These are phyloP conservation scores for Timema cristinae DNA, from an alignment of 2,888 invertebrate species.

Conservation along the genomic window DNA sequence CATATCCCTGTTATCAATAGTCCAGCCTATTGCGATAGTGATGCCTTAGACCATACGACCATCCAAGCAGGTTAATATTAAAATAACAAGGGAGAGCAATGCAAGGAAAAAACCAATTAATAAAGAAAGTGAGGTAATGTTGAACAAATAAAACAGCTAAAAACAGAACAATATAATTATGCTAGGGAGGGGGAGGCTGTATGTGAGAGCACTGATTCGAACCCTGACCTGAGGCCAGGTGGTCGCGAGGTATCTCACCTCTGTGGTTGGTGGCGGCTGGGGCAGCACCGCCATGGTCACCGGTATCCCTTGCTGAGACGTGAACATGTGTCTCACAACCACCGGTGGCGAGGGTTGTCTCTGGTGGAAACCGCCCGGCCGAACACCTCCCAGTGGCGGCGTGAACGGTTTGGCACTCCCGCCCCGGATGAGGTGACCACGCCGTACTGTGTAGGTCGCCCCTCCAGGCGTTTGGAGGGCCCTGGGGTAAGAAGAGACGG, in stretches of 20 bases:
- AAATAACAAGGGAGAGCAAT: too few species aligned
- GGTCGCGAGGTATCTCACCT: constrained; percentile 30
- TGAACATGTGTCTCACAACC: constrained; percentile 58
- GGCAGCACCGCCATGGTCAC: constrained; percentile 55
- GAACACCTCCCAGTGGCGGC: constrained; percentile 40
- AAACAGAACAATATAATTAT: too few species aligned
- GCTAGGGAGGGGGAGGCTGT: too few species aligned
- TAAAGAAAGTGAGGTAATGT: too few species aligned
- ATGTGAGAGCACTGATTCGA: not conserved
- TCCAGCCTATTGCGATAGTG: too few species aligned
- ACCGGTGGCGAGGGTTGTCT: constrained; percentile 59
- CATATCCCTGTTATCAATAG: too few species aligned
- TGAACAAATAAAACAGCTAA: too few species aligned
- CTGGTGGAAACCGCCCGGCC: constrained; percentile 17
- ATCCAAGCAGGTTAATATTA: too few species aligned
- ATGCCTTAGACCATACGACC: too few species aligned
- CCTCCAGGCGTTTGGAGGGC: constrained; percentile 39
- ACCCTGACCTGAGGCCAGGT: too few species aligned
- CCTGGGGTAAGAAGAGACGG: constrained; percentile 64
- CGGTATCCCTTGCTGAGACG: constrained; percentile 53
- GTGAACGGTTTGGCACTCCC: constrained; percentile 41
- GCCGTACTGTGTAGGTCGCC: constrained; percentile 46
- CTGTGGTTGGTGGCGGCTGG: constrained; percentile 38
- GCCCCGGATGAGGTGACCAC: constrained; percentile 44
- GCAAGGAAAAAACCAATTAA: too few species aligned